These are phyloP conservation scores for Hydroisotoma schaefferi DNA, from an alignment of 2,888 invertebrate genomes.

Conservation along the genomic window DNA sequence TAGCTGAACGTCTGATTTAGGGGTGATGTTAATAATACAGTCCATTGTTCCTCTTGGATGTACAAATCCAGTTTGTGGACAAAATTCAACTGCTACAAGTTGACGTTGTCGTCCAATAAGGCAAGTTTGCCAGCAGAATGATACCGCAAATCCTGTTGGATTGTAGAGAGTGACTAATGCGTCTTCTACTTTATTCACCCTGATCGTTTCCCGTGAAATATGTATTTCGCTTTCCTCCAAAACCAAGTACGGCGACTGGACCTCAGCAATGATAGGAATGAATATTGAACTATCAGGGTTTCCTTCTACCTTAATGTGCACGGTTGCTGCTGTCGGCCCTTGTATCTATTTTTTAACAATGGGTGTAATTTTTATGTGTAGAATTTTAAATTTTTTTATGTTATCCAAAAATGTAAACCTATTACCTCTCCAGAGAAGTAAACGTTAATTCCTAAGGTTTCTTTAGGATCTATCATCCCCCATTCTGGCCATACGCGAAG, in stretches of 20 bases:
- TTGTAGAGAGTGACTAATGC: slow-evolving; percentile 22
- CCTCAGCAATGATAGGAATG: slow-evolving; percentile 33
- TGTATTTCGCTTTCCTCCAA: slow-evolving; percentile 19
- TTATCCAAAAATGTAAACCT: background rate
- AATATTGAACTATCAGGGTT: slow-evolving; percentile 19
- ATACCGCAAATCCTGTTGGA: slow-evolving; percentile 25
- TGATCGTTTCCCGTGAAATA: slow-evolving; percentile 20
- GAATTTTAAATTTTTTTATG: background rate
- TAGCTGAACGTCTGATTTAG: slow-evolving; percentile 6
- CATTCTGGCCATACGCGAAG: slow-evolving; percentile 36
- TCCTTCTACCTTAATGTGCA: slow-evolving; percentile 25
- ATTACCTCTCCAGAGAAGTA: slow-evolving; percentile 27
- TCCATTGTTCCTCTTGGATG: slow-evolving; percentile 23
- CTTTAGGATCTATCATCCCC: slow-evolving; percentile 30
- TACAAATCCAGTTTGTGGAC: slow-evolving; percentile 27
- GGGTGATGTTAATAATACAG: slow-evolving; percentile 16
- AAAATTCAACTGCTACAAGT: slow-evolving; percentile 17
- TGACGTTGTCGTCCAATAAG: slow-evolving; percentile 29
- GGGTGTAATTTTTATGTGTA: background rate
- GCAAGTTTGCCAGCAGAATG: slow-evolving; percentile 26
- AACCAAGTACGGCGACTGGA: slow-evolving; percentile 27
- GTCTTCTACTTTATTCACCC: slow-evolving; percentile 7
- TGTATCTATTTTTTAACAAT: slow-evolving; percentile 1
- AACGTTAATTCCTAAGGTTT: slow-evolving; percentile 28
- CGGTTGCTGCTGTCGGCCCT: slow-evolving; percentile 14